Conservation (phyloP, 1,140 invertebrate species). For the Pristionchus pacificus region DNA sequence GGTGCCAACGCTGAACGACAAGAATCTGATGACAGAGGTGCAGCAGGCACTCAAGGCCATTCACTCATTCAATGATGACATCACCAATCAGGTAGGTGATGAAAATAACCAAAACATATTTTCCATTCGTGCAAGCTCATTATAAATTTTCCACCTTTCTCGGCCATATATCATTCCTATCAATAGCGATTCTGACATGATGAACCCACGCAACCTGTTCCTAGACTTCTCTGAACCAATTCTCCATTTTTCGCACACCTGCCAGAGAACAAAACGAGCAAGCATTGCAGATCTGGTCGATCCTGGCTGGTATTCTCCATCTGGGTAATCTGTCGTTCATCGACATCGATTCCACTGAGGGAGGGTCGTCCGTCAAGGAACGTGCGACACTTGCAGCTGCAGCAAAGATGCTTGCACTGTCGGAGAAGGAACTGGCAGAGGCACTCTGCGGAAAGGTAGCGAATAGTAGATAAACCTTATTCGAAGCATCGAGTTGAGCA, state of each 20-base stretch:
- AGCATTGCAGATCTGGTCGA: constrained; percentile 74
- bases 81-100: constrained; percentile 62
- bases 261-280: no score
- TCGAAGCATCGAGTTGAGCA: no score
- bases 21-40: constrained; percentile 72
- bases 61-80: constrained; percentile 74
- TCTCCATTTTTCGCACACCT: no score
- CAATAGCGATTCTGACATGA: no score
- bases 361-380: constrained; percentile 67
- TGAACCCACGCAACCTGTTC: no score
- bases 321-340: constrained; percentile 74
- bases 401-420: constrained; percentile 71
- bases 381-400: constrained; percentile 65
- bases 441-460: constrained; percentile 75
- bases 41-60: constrained; percentile 70
- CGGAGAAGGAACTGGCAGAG: constrained; percentile 69
- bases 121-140: no score
- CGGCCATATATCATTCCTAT: no score
- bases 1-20: constrained; percentile 60
- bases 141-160: neutral
- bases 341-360: constrained; percentile 63
- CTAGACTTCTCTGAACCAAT: no score
- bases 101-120: no score
- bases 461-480: neutral
- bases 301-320: constrained; percentile 82